These are phyloP conservation scores for Tarsius wallacei DNA, from an alignment of 2,797 vertebrate genomes.

Conservation along the genomic window DNA sequence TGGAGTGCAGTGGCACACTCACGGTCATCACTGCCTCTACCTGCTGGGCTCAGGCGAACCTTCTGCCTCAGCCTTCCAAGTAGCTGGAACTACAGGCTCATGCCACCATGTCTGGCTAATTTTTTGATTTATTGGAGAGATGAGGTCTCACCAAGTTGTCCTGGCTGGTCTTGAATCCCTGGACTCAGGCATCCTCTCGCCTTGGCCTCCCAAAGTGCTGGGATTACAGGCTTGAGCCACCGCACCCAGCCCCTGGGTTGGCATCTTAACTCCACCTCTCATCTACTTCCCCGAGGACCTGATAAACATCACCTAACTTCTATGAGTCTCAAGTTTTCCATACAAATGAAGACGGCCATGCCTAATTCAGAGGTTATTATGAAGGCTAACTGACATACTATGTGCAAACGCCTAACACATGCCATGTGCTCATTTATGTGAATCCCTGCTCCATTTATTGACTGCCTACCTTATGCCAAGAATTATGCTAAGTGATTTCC, in stretches of 20 bases:
- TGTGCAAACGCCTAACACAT: not conserved
- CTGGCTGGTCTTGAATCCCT: too few relatives aligned
- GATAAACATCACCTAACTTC: slow-evolving; percentile 9
- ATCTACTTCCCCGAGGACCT: not conserved
- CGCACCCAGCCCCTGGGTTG: not conserved
- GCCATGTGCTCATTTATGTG: not conserved
- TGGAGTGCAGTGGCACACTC: too few relatives aligned
- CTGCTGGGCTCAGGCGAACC: too few relatives aligned
- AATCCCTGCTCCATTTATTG: not conserved
- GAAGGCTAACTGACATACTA: not conserved
- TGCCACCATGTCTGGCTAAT: too few relatives aligned
- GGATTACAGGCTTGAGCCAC: too few relatives aligned
- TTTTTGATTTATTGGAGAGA: too few relatives aligned
- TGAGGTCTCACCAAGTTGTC: too few relatives aligned
- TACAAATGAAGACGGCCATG: not conserved
- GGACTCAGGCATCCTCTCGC: too few relatives aligned
- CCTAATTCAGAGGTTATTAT: not conserved
- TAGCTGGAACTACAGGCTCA: too few relatives aligned
- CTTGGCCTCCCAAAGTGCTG: too few relatives aligned
- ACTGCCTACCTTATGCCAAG: slow-evolving; percentile 64
- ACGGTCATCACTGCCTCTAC: too few relatives aligned
- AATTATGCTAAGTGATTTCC: slow-evolving; percentile 77
- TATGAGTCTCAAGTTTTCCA: slow-evolving; percentile 44
- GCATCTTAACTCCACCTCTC: not conserved
- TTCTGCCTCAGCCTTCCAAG: too few relatives aligned